Evolutionary conservation across 2,888 invertebrate genomes (phyloP).

Genomic region (Thera britannica): DNA sequence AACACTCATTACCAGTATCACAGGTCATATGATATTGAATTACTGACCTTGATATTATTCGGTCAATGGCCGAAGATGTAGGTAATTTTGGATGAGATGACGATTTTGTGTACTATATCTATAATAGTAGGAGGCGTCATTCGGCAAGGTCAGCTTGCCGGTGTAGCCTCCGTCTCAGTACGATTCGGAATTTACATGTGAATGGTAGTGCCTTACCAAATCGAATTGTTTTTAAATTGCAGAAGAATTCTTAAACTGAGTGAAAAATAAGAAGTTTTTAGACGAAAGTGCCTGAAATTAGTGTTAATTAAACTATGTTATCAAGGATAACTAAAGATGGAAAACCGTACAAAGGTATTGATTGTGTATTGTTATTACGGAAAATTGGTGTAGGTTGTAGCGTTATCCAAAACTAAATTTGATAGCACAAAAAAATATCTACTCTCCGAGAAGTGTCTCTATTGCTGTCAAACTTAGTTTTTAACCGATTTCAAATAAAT

Average conservation of each 20-base stretch:
- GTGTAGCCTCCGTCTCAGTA: constrained; percentile 46
- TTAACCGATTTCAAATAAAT: too few species aligned
- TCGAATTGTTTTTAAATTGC: constrained; percentile 11
- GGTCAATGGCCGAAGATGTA: constrained; percentile 59
- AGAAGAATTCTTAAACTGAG: constrained; percentile 2
- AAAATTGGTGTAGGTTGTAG: neutral
- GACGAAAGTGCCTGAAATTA: constrained; percentile 2
- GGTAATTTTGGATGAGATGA: constrained; percentile 50
- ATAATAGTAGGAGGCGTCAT: constrained; percentile 69
- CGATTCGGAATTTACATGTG: constrained; percentile 45
- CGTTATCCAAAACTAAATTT: neutral
- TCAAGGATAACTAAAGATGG: constrained; percentile 12
- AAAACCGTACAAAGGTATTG: constrained; percentile 18
- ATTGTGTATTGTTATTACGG: neutral
- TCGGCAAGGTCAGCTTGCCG: constrained; percentile 62
- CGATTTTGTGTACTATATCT: constrained; percentile 52
- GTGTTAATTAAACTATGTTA: neutral
- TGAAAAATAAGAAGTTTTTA: constrained; percentile 1
- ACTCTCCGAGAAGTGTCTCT: neutral
- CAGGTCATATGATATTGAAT: neutral
- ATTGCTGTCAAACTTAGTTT: too few species aligned
- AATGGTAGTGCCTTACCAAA: constrained; percentile 12
- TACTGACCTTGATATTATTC: constrained; percentile 27
- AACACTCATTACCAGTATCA: neutral
- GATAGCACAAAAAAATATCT: neutral